phyloP scores from a whole-genome alignment of 2,797 vertebrate genomes.

The Zalophus californianus region DNA sequence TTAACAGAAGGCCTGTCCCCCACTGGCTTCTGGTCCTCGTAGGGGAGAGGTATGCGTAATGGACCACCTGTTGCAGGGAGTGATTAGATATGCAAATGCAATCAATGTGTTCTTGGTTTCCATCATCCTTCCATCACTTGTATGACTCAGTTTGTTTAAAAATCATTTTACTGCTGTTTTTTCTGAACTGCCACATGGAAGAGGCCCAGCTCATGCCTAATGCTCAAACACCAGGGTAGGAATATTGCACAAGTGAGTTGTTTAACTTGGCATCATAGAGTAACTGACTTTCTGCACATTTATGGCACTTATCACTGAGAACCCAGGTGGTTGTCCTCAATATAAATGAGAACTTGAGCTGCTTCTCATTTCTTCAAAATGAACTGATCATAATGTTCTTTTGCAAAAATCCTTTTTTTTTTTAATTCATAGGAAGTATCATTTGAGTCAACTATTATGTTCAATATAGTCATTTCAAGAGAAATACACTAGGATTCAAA shows the following conservation, averaged over 20 bases:
- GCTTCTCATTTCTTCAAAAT: constrained; percentile 43
- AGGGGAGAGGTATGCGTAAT: neutral
- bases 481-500: neutral
- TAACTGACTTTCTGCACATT: neutral
- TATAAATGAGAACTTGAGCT: constrained; percentile 39
- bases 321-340: constrained; percentile 30
- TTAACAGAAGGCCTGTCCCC: neutral
- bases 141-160: constrained; percentile 56
- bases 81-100: neutral
- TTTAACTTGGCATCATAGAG: constrained; percentile 51
- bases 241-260: neutral
- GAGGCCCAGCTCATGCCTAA: neutral
- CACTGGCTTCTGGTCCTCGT: neutral
- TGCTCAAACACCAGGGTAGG: neutral
- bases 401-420: neutral
- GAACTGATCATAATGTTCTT: constrained; percentile 53
- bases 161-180: neutral
- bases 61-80: neutral
- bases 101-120: neutral
- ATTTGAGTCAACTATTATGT: neutral
- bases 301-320: constrained; percentile 22
- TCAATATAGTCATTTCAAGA: neutral
- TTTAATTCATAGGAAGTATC: neutral
- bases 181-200: neutral
- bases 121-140: neutral